Conservation (phyloP, 2,797 vertebrate genomes). For the Myotis pilosus region DNA sequence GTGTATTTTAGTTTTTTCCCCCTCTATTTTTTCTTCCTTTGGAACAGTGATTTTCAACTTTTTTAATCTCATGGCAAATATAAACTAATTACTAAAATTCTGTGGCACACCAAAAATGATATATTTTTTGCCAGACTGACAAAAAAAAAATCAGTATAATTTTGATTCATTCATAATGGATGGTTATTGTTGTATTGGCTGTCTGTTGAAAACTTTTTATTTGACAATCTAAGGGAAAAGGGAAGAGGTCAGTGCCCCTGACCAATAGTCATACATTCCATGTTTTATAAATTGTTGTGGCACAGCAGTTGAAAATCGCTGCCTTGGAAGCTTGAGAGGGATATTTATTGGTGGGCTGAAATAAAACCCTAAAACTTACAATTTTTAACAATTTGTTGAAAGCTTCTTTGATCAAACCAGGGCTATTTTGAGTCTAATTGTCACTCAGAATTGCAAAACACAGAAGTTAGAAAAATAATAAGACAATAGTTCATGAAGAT, state of each 20-base stretch:
- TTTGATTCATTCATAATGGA: not conserved
- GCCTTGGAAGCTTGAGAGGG: not conserved
- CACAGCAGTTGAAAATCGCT: not conserved
- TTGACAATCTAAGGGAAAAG: not conserved
- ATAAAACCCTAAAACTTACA: not conserved
- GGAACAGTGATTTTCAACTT: not conserved
- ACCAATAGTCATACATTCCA: not conserved
- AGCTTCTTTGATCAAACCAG: not conserved
- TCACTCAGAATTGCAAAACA: not conserved
- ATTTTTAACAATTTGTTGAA: constrained; percentile 23
- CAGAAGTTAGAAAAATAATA: not conserved
- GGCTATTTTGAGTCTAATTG: not conserved
- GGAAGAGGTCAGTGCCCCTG: not conserved
- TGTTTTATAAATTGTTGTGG: not conserved
- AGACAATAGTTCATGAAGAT: not conserved
- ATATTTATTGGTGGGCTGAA: not conserved
- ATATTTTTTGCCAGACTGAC: not conserved
- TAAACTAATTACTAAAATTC: not conserved
- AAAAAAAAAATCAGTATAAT: not conserved
- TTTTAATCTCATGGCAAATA: not conserved
- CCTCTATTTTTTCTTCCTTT: not conserved
- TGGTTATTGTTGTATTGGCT: not conserved
- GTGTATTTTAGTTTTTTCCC: not conserved
- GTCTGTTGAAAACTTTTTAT: not conserved
- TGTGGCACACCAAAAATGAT: not conserved